phyloP scores from a whole-genome alignment of 2,113 vertebrate species.

The Psophia crepitans region DNA sequence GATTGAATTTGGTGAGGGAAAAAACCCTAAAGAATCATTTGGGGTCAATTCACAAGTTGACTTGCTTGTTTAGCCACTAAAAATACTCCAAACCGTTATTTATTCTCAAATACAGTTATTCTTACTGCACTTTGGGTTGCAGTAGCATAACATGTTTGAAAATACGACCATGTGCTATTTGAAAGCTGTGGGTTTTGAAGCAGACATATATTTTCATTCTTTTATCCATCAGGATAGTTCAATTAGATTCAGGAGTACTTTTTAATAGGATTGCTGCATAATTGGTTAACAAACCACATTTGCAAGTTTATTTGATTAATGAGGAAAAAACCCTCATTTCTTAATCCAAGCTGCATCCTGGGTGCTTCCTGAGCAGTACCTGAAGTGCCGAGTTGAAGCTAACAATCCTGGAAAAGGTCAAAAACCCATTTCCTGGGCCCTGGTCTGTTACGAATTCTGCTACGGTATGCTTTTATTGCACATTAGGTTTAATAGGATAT shows the following conservation, averaged over 20 bases:
- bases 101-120: background rate
- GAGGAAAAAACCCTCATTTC: accelerated
- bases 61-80: background rate
- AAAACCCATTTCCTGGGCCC: background rate
- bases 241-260: background rate
- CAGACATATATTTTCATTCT: background rate
- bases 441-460: background rate
- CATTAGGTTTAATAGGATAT: slow-evolving; percentile 29
- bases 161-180: background rate
- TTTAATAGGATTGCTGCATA: background rate
- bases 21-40: background rate
- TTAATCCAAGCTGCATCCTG: background rate
- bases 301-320: background rate
- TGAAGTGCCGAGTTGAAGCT: background rate
- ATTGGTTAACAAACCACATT: background rate
- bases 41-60: background rate
- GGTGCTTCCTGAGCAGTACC: background rate
- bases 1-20: background rate
- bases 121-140: background rate
- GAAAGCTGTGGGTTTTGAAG: background rate
- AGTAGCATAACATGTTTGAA: background rate
- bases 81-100: background rate
- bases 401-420: background rate
- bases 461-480: background rate
- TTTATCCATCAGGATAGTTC: background rate